A percentile compares a stretch with the other conserved stretches of the same genome.
phyloP scores from a whole-genome alignment of 1,140 invertebrate genomes.

The Polypedilum vanderplanki region DNA sequence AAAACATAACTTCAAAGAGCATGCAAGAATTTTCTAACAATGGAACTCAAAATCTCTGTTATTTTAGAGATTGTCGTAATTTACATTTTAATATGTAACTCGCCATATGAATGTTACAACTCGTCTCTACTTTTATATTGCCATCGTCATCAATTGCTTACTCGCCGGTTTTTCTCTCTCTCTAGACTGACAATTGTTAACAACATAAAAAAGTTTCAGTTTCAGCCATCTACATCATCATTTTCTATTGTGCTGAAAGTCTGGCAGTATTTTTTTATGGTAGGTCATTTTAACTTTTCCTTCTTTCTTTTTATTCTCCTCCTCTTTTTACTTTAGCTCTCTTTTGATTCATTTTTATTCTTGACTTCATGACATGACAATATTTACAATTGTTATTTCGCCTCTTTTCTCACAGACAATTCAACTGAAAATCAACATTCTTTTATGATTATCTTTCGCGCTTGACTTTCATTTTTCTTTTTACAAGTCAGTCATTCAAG shows the following conservation, averaged over 20 bases:
- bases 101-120: neutral
- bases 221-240: neutral
- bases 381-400: neutral
- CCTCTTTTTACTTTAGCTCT: neutral
- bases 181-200: no score
- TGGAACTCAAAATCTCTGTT: no score
- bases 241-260: neutral
- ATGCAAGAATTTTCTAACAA: no score
- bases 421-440: conserved; percentile 14
- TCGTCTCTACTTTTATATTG: no score
- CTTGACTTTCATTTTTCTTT: no score
- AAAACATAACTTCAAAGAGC: no score
- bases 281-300: conserved; percentile 7
- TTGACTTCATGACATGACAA: neutral
- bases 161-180: no score
- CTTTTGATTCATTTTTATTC: neutral
- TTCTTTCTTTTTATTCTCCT: neutral
- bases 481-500: no score
- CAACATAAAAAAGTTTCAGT: no score
- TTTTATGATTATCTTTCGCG: no score
- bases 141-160: neutral
- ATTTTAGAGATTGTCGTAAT: no score
- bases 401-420: neutral
- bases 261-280: conserved; percentile 23
- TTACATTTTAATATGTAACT: neutral